phyloP scores from a whole-genome alignment of 2,797 vertebrate species.

The Eutrigla gurnardus region DNA sequence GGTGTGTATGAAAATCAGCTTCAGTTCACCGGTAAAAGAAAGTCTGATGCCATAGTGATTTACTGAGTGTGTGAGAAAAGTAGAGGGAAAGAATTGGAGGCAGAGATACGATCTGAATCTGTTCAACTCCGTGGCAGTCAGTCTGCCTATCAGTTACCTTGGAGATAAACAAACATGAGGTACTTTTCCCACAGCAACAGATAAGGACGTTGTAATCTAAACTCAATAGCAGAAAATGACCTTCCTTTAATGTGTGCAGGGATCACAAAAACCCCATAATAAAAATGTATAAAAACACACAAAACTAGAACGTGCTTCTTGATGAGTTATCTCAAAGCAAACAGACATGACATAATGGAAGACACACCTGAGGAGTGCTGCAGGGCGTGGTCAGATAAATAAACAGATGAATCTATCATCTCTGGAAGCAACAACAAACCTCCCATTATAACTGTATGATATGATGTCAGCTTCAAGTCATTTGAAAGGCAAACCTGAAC shows the following conservation, averaged over 20 bases:
- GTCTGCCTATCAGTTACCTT: conserved; percentile 37
- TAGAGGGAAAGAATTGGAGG: not conserved
- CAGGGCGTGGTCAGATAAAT: not conserved
- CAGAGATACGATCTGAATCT: conserved; percentile 47
- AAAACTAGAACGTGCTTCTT: not conserved
- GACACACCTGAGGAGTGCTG: conserved; percentile 9
- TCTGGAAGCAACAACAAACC: conserved; percentile 37
- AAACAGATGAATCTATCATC: conserved; percentile 12
- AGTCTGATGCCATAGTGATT: not conserved
- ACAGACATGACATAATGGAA: not conserved
- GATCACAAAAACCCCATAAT: conserved; percentile 4
- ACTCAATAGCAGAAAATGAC: conserved; percentile 1
- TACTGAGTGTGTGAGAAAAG: too few relatives aligned
- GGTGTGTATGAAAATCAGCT: not conserved
- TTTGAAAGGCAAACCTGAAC: not conserved
- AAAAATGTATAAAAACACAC: not conserved
- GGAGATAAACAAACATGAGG: conserved; percentile 38
- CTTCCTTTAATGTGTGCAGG: conserved; percentile 1
- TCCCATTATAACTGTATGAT: not conserved
- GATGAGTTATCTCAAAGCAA: not conserved
- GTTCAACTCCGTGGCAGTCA: not conserved
- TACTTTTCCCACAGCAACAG: conserved; percentile 19
- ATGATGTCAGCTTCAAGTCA: not conserved
- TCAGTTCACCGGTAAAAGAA: not conserved
- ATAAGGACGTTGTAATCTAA: conserved; percentile 29